Conservation (phyloP, 2,113 vertebrate species). For the Merops nubicus region DNA sequence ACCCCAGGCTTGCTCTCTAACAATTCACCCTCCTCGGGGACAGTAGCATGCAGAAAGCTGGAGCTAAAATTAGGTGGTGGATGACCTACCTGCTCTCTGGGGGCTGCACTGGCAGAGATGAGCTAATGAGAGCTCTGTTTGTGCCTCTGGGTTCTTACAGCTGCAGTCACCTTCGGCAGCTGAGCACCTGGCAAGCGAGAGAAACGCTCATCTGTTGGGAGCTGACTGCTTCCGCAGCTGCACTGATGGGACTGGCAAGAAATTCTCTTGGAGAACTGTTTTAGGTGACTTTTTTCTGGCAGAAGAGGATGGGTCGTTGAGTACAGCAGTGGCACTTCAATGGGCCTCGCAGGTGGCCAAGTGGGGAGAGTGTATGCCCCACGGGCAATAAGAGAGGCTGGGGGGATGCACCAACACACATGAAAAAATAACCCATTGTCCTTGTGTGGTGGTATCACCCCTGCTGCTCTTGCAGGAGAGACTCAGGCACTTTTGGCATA, state of each 20-base stretch:
- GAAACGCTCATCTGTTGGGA: background rate
- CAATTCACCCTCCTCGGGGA: background rate
- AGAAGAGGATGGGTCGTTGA: background rate
- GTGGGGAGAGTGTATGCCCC: background rate
- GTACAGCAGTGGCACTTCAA: background rate
- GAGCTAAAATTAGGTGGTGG: background rate
- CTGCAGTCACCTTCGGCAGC: background rate
- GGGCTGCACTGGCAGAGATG: background rate
- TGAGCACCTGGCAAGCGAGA: background rate
- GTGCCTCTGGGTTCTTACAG: background rate
- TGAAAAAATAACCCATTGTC: background rate
- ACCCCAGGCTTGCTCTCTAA: background rate
- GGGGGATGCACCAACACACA: rapidly evolving
- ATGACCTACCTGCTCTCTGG: background rate
- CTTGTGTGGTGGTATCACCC: background rate
- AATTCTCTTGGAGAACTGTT: background rate
- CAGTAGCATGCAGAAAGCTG: rapidly evolving
- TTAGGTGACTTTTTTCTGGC: background rate
- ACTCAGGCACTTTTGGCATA: background rate
- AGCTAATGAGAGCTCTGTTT: background rate
- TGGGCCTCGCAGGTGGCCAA: background rate
- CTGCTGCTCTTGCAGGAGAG: background rate
- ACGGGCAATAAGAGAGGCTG: background rate
- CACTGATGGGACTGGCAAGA: background rate
- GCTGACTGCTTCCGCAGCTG: background rate